Conservation (phyloP, 2,797 vertebrate species). For the Characodon lateralis region DNA sequence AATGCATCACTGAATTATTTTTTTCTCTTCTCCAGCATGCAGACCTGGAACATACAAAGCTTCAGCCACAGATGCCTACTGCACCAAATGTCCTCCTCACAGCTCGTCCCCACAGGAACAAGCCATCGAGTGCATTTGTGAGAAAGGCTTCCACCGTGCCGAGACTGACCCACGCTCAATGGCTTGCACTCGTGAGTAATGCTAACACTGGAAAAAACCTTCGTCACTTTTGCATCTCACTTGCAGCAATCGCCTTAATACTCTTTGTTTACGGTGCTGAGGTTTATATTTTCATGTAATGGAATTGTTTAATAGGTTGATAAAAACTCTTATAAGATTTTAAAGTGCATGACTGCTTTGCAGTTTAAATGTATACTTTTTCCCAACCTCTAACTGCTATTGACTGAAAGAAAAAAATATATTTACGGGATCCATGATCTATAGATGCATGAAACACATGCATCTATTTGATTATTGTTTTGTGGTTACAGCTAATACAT, state of each 20-base stretch:
- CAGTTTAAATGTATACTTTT: conserved; percentile 5
- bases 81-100: conserved; percentile 85
- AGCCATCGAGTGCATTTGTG: conserved; percentile 81
- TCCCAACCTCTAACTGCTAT: neutral
- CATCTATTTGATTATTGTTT: conserved; percentile 14
- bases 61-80: conserved; percentile 83
- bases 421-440: no score
- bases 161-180: conserved; percentile 82
- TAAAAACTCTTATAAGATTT: conserved; percentile 18
- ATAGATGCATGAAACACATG: neutral
- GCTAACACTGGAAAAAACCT: conserved; percentile 1
- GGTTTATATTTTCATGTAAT: conserved; percentile 2
- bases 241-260: neutral
- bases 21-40: conserved; percentile 70
- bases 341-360: conserved; percentile 15
- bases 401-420: neutral
- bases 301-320: conserved; percentile 33
- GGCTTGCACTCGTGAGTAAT: conserved; percentile 85
- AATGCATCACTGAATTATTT: conserved; percentile 10
- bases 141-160: conserved; percentile 82
- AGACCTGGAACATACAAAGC: conserved; percentile 85
- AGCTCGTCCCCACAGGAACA: conserved; percentile 83
- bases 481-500: conserved; percentile 16
- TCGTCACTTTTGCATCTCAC: conserved; percentile 1
- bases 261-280: conserved; percentile 3